Conservation (phyloP, 2,888 invertebrate species). For the Dryomyza anilis region DNA sequence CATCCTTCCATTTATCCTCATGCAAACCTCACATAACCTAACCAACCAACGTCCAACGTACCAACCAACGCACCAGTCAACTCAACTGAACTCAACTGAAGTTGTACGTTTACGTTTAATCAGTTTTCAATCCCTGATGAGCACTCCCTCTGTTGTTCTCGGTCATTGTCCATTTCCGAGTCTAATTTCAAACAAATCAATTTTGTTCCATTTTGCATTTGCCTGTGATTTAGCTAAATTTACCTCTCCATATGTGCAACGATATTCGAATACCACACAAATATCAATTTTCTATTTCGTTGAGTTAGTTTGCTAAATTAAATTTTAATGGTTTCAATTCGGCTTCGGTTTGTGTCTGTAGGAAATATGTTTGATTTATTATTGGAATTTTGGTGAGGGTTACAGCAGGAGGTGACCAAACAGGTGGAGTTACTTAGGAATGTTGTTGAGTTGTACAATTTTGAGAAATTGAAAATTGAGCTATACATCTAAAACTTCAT, state of each 20-base stretch:
- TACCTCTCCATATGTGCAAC: conserved; percentile 6
- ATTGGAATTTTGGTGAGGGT: background rate
- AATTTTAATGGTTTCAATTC: conserved; percentile 18
- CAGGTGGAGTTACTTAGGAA: too few species aligned
- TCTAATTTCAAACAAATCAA: conserved; percentile 31
- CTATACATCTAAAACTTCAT: too few species aligned
- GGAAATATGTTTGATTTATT: conserved; percentile 4
- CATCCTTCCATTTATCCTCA: too few species aligned
- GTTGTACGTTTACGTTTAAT: conserved; percentile 31
- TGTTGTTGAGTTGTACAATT: too few species aligned
- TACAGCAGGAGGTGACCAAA: too few species aligned
- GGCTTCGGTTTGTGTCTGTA: background rate
- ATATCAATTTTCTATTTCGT: conserved; percentile 26
- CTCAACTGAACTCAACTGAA: background rate
- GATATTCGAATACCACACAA: background rate
- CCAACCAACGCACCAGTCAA: too few species aligned
- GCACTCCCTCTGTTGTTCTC: background rate
- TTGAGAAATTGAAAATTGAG: too few species aligned
- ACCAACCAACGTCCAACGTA: too few species aligned
- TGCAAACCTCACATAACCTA: too few species aligned
- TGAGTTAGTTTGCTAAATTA: conserved; percentile 16
- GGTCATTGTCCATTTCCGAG: conserved; percentile 4
- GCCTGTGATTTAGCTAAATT: conserved; percentile 15
- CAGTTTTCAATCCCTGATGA: conserved; percentile 30
- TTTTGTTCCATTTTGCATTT: conserved; percentile 22